phyloP scores from a whole-genome alignment of 2,888 invertebrate species.

The Cactoblastis cactorum region DNA sequence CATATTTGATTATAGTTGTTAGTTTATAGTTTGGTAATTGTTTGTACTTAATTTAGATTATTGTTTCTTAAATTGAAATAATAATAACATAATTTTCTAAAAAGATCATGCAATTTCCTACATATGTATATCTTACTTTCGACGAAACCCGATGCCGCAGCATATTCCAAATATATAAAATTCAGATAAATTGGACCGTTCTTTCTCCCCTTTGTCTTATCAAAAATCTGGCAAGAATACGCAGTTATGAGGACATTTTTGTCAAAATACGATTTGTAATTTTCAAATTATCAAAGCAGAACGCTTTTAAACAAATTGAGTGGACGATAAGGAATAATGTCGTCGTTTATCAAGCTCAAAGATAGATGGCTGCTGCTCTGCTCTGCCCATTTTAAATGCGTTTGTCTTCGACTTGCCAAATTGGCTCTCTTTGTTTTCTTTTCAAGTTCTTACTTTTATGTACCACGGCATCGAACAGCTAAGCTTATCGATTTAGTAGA shows the following conservation, averaged over 20 bases:
- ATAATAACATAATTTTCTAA: not conserved
- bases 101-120: not conserved
- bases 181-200: conserved; percentile 55
- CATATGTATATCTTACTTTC: not conserved
- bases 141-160: not conserved
- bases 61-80: too few species aligned
- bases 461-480: conserved; percentile 34
- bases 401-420: conserved; percentile 77
- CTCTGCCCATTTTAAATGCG: conserved; percentile 79
- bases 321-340: conserved; percentile 79
- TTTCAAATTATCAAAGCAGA: conserved; percentile 78
- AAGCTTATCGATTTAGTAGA: conserved; percentile 34
- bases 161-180: conserved; percentile 43
- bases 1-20: too few species aligned
- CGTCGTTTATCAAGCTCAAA: conserved; percentile 77
- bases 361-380: conserved; percentile 76
- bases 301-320: conserved; percentile 80
- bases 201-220: conserved; percentile 42
- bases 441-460: conserved; percentile 54
- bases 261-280: conserved; percentile 77
- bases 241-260: conserved; percentile 71
- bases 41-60: too few species aligned
- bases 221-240: conserved; percentile 51
- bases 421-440: conserved; percentile 72
- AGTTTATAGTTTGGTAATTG: too few species aligned